Evolutionary conservation across 2,797 vertebrate genomes (phyloP), one percentile per base, ranked within the genome.

Genomic region (Galago senegalensis): DNA sequence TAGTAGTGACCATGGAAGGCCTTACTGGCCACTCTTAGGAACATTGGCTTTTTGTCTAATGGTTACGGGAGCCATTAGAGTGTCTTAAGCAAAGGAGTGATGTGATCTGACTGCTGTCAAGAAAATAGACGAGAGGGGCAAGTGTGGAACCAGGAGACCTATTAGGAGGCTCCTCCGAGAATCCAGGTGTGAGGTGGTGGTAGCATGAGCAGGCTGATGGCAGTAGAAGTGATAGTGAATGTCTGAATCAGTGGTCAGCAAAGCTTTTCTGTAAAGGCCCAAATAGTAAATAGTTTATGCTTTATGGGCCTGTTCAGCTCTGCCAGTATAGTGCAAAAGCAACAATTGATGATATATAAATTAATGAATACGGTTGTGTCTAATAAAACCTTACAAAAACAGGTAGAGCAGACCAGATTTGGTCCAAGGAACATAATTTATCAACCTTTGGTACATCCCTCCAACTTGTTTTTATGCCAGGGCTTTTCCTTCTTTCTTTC

Each of bases 391-490:
- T 31, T 21, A 61, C 31, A 56, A 31, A 89, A 69, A 14, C 16
- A 31, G 29, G 40, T 7, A 58, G 25, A 63, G 25, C 27, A 9
- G 82, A 31, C 46, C 46, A 31, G 25, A 46, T 80, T 85, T 80
- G 34, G 43, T n/a, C 60, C 25, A 2, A 49, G 29, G 27, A 29
- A 27, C 65, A 20, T 58, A 61, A n/a, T 85, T 67, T 81, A n/a
- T 56, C 46, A 37, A 17, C 37, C 56, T n/a, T 82, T 85, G 31
- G 40, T 90, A 37, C 13, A 16, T 80, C 72, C 73, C 7, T n/a
- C 21, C 31, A 80, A 80, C 53, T 81, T 92, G 34, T 73, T 73
- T 96, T 85, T 40, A 34, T 92, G 31, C 40, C 27, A 75, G 40
- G 83, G 31, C 37, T 23, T 91, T 53, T 25, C 53, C 58, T 80